These are phyloP conservation scores for Oreochromis mossambicus DNA, from an alignment of 2,797 vertebrate species.

Conservation along the genomic window DNA sequence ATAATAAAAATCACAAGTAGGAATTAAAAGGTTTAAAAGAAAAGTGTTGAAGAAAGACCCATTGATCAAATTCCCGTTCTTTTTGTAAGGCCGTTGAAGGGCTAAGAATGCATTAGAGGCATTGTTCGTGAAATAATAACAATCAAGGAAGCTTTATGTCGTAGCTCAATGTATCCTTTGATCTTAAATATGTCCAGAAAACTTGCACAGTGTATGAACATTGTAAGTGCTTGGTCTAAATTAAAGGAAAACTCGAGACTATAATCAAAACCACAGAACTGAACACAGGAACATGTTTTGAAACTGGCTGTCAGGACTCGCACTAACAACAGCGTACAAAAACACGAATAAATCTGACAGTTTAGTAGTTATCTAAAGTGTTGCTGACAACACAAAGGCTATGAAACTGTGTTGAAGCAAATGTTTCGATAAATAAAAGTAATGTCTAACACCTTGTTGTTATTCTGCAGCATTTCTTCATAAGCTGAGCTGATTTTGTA, in stretches of 20 bases:
- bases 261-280: neutral
- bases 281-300: neutral
- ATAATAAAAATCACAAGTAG: neutral
- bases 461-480: neutral
- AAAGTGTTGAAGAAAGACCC: neutral
- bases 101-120: neutral
- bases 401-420: neutral
- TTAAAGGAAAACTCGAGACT: neutral
- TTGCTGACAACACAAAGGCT: neutral
- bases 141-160: neutral
- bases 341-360: neutral
- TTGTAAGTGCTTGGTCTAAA: neutral
- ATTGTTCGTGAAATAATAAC: neutral
- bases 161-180: neutral
- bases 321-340: neutral
- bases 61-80: neutral
- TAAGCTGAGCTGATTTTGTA: neutral
- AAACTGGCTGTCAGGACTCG: neutral
- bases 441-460: neutral
- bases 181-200: neutral
- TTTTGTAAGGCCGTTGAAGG: neutral
- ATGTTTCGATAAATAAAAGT: neutral
- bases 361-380: neutral
- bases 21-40: neutral
- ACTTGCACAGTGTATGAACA: neutral